phyloP scores from a whole-genome alignment of 92 coral and sea anemone genomes.

The Ricordea florida region DNA sequence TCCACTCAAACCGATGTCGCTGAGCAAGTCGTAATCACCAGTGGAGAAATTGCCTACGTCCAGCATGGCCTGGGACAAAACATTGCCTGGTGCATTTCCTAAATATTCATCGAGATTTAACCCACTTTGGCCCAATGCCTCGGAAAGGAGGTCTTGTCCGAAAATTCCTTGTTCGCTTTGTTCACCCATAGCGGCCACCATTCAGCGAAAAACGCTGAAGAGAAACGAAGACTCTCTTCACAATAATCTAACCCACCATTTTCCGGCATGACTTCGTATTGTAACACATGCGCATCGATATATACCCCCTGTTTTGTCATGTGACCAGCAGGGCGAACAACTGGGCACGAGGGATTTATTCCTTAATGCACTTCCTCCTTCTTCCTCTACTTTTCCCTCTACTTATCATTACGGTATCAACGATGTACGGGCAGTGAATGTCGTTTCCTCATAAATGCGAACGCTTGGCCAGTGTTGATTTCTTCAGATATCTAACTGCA shows the following conservation, averaged over 20 bases:
- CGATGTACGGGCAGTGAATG: no score
- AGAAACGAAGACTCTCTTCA: conserved; percentile 44
- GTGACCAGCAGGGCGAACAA: not conserved
- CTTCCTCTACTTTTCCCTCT: not conserved
- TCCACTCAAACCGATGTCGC: conserved; percentile 9
- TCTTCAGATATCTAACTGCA: no score
- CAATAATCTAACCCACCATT: conserved; percentile 25
- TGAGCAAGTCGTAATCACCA: conserved; percentile 29
- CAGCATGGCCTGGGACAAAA: conserved; percentile 50
- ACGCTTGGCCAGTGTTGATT: no score
- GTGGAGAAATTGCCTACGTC: conserved; percentile 9
- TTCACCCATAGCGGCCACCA: conserved; percentile 66
- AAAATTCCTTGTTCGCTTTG: conserved; percentile 3
- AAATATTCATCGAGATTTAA: conserved; percentile 71
- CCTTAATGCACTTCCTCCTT: not conserved
- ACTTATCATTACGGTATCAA: no score
- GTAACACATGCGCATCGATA: conserved; percentile 32
- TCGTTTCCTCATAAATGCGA: no score
- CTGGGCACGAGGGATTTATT: not conserved
- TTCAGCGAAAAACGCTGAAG: conserved; percentile 79
- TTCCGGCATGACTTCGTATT: conserved; percentile 42
- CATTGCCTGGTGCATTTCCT: conserved; percentile 59
- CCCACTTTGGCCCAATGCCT: conserved; percentile 85
- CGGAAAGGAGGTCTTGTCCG: conserved; percentile 74
- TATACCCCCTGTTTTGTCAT: not conserved